Conservation (phyloP, 2,113 vertebrate genomes). For the Stictonetta naevosa region DNA sequence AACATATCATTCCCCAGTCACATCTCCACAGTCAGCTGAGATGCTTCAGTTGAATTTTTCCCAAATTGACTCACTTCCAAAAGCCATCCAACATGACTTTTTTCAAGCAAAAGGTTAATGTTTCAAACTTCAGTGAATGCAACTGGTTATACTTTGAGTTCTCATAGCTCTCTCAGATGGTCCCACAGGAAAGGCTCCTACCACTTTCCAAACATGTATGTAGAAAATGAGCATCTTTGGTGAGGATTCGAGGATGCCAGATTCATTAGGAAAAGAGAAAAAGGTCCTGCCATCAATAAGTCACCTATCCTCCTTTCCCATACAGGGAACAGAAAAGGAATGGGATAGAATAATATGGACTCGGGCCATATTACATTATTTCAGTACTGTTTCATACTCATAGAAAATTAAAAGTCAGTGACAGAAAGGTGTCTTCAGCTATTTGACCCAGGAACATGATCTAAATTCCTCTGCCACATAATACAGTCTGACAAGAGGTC, state of each 20-base stretch:
- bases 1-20: neutral
- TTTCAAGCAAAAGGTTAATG: neutral
- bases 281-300: neutral
- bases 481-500: neutral
- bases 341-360: neutral
- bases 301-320: neutral
- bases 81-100: neutral
- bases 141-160: accelerated
- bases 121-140: neutral
- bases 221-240: accelerated
- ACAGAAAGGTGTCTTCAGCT: neutral
- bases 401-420: neutral
- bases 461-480: neutral
- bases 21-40: neutral
- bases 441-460: neutral
- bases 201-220: neutral
- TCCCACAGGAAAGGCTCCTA: neutral
- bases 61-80: neutral
- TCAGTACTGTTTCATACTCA: neutral
- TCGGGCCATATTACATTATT: neutral
- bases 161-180: neutral
- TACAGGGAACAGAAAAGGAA: neutral
- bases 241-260: neutral
- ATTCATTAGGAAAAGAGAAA: neutral
- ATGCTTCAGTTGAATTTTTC: neutral